phyloP scores from a whole-genome alignment of 2,888 invertebrate species.

The Hyppa rectilinea region DNA sequence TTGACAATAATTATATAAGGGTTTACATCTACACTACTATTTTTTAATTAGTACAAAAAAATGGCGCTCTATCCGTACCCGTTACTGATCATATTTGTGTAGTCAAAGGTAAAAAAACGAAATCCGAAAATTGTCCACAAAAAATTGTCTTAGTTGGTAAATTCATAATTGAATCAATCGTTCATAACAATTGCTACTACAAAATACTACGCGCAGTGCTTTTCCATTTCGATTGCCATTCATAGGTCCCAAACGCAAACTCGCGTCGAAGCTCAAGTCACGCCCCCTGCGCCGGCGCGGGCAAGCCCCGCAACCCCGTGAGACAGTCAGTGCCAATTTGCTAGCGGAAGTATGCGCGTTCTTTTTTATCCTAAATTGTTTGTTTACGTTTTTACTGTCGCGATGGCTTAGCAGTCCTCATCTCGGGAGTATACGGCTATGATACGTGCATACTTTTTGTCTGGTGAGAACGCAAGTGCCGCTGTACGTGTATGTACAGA shows the following conservation, averaged over 20 bases:
- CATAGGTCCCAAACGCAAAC: background rate
- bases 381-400: no score
- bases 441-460: constrained; percentile 1
- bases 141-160: no score
- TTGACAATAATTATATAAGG: no score
- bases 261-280: background rate
- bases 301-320: no score
- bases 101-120: background rate
- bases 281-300: background rate
- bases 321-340: background rate
- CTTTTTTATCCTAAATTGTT: background rate
- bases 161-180: background rate
- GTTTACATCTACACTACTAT: background rate
- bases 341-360: background rate
- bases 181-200: background rate
- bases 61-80: background rate
- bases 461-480: constrained; percentile 7
- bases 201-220: background rate
- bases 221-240: background rate
- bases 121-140: background rate
- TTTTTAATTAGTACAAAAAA: background rate
- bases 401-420: background rate
- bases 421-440: background rate
- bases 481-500: constrained; percentile 5
- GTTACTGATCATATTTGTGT: background rate